Evolutionary conservation across 1,140 invertebrate genomes (phyloP), one percentile per base, ranked within the genome.

Genomic region (Drosophila hydei): DNA sequence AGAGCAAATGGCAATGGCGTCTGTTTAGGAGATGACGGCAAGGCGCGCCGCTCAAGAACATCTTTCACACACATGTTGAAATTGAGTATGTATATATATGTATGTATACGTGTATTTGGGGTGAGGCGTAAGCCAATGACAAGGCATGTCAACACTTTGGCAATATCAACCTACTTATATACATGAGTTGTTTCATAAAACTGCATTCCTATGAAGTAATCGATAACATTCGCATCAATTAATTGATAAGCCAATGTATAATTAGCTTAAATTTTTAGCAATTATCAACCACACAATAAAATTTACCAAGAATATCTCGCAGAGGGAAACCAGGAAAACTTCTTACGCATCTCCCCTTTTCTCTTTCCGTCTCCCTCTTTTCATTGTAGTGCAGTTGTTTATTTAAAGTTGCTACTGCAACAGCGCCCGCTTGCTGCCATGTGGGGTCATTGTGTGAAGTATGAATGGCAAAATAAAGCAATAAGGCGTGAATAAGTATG

Each of bases 381-480:
- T 14, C 36, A 51, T 72, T 72, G 62, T 65, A 47, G 42, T 72
- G 54, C 52, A 52, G 65, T 72, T 72, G 69, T 72, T 72, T 72
- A 72, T 72, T 67, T 67, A 59, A 72, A 68, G 55, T 68, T 69
- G 56, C 27, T 73, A 38, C 50, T 60, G 54, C 33, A 51, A 42
- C 74, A 63, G 72, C 33, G 69, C 47, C 65, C 50, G 71, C 51
- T 60, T 65, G 50, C 43, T 77, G 72, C 83, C 78, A 85, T 87
- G 81, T 81, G 81, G 81, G 81, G 78, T 87, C 81, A 87, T 87
- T 87, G 81, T 87, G 83, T 75, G 68, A 70, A 55, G 63, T 45
- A 72, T 87, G 83, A 85, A 81, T 85, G 83, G 74, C 72, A 79
- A 78, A 88, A 87, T 88, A 75, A 87, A 85, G 81, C 65, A 85